These are phyloP conservation scores for Leptinotarsa lineolata DNA, from an alignment of 1,140 invertebrate genomes.

Conservation along the genomic window DNA sequence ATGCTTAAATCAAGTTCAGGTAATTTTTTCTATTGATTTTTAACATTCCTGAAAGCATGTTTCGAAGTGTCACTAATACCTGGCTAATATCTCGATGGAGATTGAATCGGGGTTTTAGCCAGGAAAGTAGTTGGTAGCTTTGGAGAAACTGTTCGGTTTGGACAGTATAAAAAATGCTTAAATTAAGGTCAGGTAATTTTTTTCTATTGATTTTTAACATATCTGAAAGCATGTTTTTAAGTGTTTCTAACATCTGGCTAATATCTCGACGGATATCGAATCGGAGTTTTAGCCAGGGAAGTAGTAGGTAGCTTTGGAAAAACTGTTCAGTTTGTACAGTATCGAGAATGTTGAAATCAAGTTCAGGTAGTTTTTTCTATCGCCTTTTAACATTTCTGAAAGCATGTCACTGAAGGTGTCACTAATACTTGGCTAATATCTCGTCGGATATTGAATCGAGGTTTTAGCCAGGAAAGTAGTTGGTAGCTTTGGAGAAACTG, in stretches of 20 bases:
- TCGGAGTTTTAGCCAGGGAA: slow-evolving; percentile 36
- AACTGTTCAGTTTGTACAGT: slow-evolving; percentile 69
- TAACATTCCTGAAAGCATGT: no score
- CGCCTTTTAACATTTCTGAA: no score
- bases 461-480: slow-evolving; percentile 54
- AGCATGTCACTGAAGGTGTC: no score
- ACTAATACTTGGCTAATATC: no score
- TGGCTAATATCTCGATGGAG: no score
- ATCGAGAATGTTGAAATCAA: slow-evolving; percentile 81
- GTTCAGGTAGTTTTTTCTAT: slow-evolving; percentile 57
- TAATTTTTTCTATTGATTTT: no score
- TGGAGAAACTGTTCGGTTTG: slow-evolving; percentile 74
- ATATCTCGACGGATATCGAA: no score
- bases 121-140: slow-evolving; percentile 61
- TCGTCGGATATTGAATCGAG: no score
- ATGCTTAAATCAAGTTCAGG: slow-evolving; percentile 81
- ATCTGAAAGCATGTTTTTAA: no score
- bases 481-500: slow-evolving; percentile 66
- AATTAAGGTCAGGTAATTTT: slow-evolving; percentile 71
- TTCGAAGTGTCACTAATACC: no score
- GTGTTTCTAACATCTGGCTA: no score
- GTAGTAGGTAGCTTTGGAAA: slow-evolving; percentile 67
- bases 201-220: no score
- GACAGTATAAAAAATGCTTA: slow-evolving; percentile 74
- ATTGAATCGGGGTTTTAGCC: background rate